Base-by-base conservation (phyloP, 37 sponge, comb jelly and placozoan genomes). In the Ephydatia muelleri region DNA sequence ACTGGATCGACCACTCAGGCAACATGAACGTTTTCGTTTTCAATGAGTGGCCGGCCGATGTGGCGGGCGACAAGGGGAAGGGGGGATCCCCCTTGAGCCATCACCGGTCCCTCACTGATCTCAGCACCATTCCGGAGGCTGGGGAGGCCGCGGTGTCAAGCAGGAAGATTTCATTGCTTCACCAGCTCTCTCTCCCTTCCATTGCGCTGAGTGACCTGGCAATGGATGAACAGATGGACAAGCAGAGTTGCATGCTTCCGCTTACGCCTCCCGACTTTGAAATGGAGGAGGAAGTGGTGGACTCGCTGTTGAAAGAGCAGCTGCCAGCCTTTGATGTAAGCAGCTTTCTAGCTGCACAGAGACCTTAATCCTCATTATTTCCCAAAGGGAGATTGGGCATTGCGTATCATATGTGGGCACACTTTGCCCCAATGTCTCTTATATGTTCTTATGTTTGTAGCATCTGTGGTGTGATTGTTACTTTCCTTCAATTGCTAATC, bases 161-260 rank as follows among this genome's bases (percentile, higher is more conserved):
- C 68, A 69, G 81, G 47, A 80, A 32, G 40, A 48, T 68, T 12
- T 23, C 70, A 8, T 30, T 82, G 28, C 67, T 65, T 13, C 93
- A 93, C 49, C 94, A 90, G 40, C 88, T 85, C 36, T 94, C 94
- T 12, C 74, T 94, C 28, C 94, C 94, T 16, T 90, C 88, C 27
- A 74, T 93, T 14, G 84, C 75, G 11, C 87, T 94, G 80, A 78
- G 80, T 4, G 93, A 92, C 75, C 72, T 74, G 35, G 68, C 78
- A 0, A 33, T 83, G 29, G 91, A 91, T n/a, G 82, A 92, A 28
- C 14, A n/a, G 0, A 34, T 27, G 27, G 67, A 72, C 2, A 71
- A 65, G 47, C 80, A 32, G 31, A 65, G 19, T 34, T 75, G 38
- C 49, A 36, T 82, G 35, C 74, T 73, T 12, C 34, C 71, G n/a